phyloP scores from a whole-genome alignment of 2,113 vertebrate genomes.

The Crotophaga sulcirostris region DNA sequence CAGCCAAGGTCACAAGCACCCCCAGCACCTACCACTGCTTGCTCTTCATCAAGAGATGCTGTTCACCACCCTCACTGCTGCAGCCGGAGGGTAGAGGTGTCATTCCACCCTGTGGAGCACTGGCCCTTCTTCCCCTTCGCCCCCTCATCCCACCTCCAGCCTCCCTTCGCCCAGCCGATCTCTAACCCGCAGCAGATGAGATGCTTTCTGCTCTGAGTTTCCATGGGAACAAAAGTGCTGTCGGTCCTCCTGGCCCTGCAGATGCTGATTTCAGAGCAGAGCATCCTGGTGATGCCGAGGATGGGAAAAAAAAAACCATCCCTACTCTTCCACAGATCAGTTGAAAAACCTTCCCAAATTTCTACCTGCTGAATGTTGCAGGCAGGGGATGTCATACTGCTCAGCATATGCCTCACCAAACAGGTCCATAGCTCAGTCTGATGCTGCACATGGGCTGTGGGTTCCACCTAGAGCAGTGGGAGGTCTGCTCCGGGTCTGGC shows the following conservation, averaged over 20 bases:
- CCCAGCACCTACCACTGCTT: background rate
- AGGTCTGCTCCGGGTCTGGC: background rate
- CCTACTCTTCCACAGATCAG: background rate
- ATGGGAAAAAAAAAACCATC: background rate
- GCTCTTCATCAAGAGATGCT: background rate
- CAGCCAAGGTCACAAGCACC: background rate
- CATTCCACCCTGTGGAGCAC: background rate
- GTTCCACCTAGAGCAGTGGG: background rate
- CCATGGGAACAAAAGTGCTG: constrained; percentile 56
- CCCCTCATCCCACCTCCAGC: background rate
- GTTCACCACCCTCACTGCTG: background rate
- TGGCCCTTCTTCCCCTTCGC: background rate
- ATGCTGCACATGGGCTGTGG: fast-evolving
- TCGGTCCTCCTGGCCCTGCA: constrained; percentile 42
- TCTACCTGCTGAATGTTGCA: background rate
- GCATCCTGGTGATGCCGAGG: background rate
- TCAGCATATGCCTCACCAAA: background rate
- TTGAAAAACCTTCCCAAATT: background rate
- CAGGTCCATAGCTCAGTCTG: background rate
- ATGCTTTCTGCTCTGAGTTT: background rate
- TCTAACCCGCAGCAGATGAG: background rate
- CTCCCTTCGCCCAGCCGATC: background rate
- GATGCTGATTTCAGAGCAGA: constrained; percentile 15
- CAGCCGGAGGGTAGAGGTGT: background rate
- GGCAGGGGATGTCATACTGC: background rate